Percentiles rank a stretch among this genome's conserved stretches.
Conservation (phyloP, 2,888 invertebrate genomes). For the Saturnia pavonia region DNA sequence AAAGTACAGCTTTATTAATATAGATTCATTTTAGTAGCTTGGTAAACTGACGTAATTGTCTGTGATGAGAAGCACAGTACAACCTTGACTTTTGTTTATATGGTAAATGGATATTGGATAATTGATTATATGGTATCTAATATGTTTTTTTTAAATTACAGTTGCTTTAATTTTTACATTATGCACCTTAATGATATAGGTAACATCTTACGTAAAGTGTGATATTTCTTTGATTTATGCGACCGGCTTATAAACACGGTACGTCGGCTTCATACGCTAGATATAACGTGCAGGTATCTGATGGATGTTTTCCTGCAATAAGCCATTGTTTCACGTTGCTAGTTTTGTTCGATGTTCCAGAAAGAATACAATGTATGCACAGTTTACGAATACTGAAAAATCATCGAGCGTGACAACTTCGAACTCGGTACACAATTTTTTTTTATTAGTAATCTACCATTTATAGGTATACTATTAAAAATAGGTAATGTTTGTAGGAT, state of each 20-base stretch:
- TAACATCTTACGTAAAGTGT: not conserved
- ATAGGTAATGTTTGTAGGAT: too few species aligned
- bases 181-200: not conserved
- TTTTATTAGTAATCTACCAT: too few species aligned
- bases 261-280: slow-evolving; percentile 15
- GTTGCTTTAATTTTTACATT: too few species aligned
- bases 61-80: too few species aligned
- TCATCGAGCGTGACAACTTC: slow-evolving; percentile 16
- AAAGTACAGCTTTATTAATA: too few species aligned
- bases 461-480: too few species aligned
- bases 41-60: too few species aligned
- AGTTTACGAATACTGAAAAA: slow-evolving; percentile 35
- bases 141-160: too few species aligned
- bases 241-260: slow-evolving; percentile 38
- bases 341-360: slow-evolving; percentile 49
- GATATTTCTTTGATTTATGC: not conserved
- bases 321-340: slow-evolving; percentile 49
- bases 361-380: slow-evolving; percentile 50
- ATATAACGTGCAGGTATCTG: slow-evolving; percentile 37
- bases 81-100: too few species aligned
- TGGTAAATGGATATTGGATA: too few species aligned
- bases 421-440: not conserved
- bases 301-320: slow-evolving; percentile 52
- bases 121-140: too few species aligned
- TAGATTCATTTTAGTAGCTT: too few species aligned